phyloP scores from a whole-genome alignment of 2,888 invertebrate genomes.

The Barypeithes pellucidus region DNA sequence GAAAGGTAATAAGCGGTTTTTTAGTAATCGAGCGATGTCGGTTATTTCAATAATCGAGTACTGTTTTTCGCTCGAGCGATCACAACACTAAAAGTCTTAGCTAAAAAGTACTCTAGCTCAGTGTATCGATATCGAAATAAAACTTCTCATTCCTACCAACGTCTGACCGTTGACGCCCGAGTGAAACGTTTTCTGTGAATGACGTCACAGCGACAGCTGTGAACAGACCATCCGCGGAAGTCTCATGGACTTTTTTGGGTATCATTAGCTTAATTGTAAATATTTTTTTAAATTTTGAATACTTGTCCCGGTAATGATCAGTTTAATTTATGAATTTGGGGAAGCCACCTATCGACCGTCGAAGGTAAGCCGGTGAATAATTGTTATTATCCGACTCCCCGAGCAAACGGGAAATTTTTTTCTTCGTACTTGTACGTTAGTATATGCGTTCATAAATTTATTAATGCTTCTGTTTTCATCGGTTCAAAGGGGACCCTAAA shows the following conservation, averaged over 20 bases:
- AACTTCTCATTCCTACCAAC: not conserved
- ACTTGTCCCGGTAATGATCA: not conserved
- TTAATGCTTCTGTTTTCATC: too few species aligned
- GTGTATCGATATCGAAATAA: not conserved
- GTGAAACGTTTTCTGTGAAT: constrained; percentile 7
- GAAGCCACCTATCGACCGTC: not conserved
- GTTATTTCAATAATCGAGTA: too few species aligned
- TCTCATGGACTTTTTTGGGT: constrained; percentile 36
- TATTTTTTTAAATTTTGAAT: constrained; percentile 1
- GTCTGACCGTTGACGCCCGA: constrained; percentile 28
- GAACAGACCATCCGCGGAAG: constrained; percentile 33
- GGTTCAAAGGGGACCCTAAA: too few species aligned
- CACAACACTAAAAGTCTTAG: too few species aligned
- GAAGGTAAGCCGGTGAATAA: not conserved
- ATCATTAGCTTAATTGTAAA: constrained; percentile 18
- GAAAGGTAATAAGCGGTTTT: too few species aligned
- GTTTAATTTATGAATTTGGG: constrained; percentile 4
- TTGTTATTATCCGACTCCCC: not conserved
- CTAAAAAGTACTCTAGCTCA: too few species aligned
- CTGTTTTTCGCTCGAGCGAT: too few species aligned
- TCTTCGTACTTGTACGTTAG: too few species aligned
- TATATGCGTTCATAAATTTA: too few species aligned
- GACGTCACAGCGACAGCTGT: constrained; percentile 31
- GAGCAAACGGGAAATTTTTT: too few species aligned
- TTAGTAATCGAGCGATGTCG: too few species aligned